Base-by-base conservation (phyloP, 2,888 invertebrate species). In the Drosophila atripex region DNA sequence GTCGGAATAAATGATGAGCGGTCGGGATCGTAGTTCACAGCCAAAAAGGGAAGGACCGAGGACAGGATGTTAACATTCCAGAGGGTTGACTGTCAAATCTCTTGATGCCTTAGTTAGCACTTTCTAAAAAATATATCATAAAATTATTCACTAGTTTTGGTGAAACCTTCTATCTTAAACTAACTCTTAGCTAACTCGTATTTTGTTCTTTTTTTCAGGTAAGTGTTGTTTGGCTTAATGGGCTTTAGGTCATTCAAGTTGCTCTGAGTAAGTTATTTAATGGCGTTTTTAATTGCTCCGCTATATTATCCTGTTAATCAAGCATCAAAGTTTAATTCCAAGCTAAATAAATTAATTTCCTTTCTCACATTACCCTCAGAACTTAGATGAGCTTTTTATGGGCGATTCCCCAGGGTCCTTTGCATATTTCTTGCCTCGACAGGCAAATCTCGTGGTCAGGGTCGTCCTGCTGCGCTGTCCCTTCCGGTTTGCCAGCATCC, bases 391-490 rank as follows among this genome's bases (percentile, higher is more conserved):
- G 57, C 56, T 57, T 46, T 47, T 66, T 57, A 50, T 65, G 54
- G 65, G 39, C 46, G 30, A 47, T 65, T 63, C 64, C 54, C 51
- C 28, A 35, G 35, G 54, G 55, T 43, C 49, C 50, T 68, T 59
- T 63, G 63, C 71, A 69, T 68, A 76, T 61, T 75, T 66, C 53
- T 49, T 63, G 59, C 39, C 59, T 49, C 61, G 71, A 18, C 51
- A 57, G 57, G 74, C 68, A 66, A 45, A 64, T 61, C 72, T 78
- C 72, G 76, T 68, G 71, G 76, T 65, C 78, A 73, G 45, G 83
- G 83, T 57, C 83, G 55, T 56, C 76, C 41, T 46, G 45, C 68
- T 45, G 52, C 52, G 45, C 45, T 74, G 23, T 75, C 75, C 70
- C 69, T 66, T 75, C 83, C 79, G 77, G 83, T 60, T 77, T 69